Percentiles rank a stretch among this genome's conserved stretches.
These are phyloP conservation scores for Knipowitschia caucasica DNA, from an alignment of 2,797 vertebrate genomes.

Conservation along the genomic window DNA sequence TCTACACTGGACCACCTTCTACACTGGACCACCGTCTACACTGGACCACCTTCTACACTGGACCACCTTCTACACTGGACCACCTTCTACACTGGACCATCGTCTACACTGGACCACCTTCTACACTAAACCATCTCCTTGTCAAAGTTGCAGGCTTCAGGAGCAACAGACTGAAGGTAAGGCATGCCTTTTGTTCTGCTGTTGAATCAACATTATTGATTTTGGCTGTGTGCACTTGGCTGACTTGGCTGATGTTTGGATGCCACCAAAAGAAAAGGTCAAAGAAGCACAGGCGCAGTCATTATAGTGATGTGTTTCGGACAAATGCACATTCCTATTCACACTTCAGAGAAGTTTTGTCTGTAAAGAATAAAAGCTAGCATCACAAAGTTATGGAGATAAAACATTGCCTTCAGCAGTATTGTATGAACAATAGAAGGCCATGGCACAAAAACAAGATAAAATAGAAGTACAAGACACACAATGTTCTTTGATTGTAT, in stretches of 20 bases:
- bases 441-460: too few species aligned
- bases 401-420: background rate
- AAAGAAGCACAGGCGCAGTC: constrained; percentile 21
- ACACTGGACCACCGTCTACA: too few species aligned
- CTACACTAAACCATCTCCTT: constrained; percentile 5
- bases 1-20: too few species aligned
- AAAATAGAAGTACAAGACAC: too few species aligned
- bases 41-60: too few species aligned
- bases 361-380: background rate
- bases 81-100: too few species aligned
- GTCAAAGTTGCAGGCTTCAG: constrained; percentile 17
- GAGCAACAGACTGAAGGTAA: constrained; percentile 46
- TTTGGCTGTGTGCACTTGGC: constrained; percentile 46
- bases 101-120: too few species aligned
- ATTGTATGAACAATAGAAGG: too few species aligned
- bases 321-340: constrained; percentile 11
- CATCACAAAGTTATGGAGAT: background rate
- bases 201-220: constrained; percentile 57
- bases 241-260: constrained; percentile 59
- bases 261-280: constrained; percentile 46
- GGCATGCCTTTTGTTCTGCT: constrained; percentile 43
- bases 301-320: constrained; percentile 22
- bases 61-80: too few species aligned
- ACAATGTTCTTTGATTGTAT: too few species aligned
- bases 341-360: constrained; percentile 8